Evolutionary conservation across 2,888 invertebrate genomes (phyloP), one percentile per base, ranked within the genome.

Genomic region (Laspeyria flexula): DNA sequence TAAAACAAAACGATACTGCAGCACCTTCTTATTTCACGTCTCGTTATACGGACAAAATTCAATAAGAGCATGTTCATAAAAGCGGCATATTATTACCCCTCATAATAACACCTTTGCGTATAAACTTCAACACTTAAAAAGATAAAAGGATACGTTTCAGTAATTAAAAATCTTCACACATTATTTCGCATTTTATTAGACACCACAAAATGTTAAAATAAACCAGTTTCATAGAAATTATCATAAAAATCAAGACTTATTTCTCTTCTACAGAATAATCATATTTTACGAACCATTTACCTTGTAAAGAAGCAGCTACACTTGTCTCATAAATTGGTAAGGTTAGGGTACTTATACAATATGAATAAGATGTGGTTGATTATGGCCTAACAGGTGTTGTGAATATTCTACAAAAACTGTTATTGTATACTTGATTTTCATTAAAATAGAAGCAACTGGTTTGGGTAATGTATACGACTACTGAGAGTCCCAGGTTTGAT

Each of bases 261-360:
- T 13, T 4, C 29, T 29, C 7, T 3, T 4, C 18, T 30, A 23
- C 23, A 10, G n/a, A 9, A 9, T 18, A 29, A 40, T 27, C 25
- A 16, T 35, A 50, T 60, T 55, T 55, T 34, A 62, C 60, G 35
- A 42, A 12, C 49, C 59, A 67, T 67, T 51, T 53, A 56, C 2
- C 51, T 50, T 10, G 4, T 40, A 49, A 12, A 63, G 60, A 54
- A 21, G 13, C 37, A 11, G n/a, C 6, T 37, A 11, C 12, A 37
- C 37, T 34, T 34, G 34, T 18, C 16, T 11, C 9, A 31, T 13
- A 13, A 7, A 37, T 11, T 7, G 21, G 15, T 12, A 11, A 37
- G 4, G 4, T 11, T 12, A 27, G 11, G 25, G 13, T 16, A 27
- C 27, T 18, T 34, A 13, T 21, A 29, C 37, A n/a, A n/a, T n/a